Percentiles rank a stretch among this genome's conserved stretches.
Conservation (phyloP, 1,140 invertebrate species). For the Helicoverpa armigera region DNA sequence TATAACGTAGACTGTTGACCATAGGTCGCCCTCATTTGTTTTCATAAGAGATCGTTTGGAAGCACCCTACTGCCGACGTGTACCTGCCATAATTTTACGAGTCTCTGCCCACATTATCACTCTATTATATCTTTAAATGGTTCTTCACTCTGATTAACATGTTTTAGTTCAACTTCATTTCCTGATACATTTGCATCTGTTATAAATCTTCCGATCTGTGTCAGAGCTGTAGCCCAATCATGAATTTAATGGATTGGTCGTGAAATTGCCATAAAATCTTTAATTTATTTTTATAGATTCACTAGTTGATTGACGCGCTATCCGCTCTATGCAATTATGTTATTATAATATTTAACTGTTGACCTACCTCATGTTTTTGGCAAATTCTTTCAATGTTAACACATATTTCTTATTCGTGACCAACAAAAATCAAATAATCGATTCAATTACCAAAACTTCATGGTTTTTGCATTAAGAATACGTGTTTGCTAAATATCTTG, state of each 20-base stretch:
- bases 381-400: not conserved
- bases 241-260: not conserved
- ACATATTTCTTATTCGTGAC: not conserved
- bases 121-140: no score
- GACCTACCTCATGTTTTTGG: not conserved
- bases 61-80: no score
- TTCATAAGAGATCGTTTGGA: no score
- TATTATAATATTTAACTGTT: not conserved
- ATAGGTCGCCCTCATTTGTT: no score
- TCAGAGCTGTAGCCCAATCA: not conserved
- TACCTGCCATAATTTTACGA: no score
- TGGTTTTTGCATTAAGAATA: not conserved
- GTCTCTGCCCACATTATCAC: no score
- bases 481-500: not conserved
- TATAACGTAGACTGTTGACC: no score
- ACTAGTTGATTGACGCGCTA: not conserved
- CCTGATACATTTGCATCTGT: no score
- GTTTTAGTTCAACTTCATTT: no score
- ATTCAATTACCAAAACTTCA: slow-evolving; percentile 17
- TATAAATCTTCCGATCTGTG: no score
- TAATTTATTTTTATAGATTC: not conserved
- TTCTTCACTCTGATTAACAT: no score
- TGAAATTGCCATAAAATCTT: not conserved
- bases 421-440: not conserved
- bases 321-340: not conserved